These are phyloP conservation scores for Poeciliopsis retropinna DNA, from an alignment of 2,113 vertebrate species.

Conservation along the genomic window DNA sequence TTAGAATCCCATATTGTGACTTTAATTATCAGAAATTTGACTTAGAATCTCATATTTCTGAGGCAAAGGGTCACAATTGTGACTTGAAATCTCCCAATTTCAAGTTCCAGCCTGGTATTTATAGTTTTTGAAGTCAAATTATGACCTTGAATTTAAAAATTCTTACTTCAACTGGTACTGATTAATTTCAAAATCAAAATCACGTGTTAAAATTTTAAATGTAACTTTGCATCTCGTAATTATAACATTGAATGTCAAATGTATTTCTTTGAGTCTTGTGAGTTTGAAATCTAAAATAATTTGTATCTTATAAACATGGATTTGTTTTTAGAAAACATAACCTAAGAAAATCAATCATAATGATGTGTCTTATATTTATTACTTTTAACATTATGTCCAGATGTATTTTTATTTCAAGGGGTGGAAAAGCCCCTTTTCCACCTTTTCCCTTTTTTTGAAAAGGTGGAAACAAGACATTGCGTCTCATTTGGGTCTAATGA, in stretches of 20 bases:
- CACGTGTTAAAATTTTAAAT: no score
- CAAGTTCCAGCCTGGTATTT: background rate
- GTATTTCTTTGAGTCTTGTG: background rate
- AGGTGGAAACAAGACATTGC: constrained; percentile 35
- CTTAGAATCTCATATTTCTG: background rate
- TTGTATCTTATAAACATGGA: background rate
- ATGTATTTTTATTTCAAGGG: background rate
- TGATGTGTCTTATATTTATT: background rate
- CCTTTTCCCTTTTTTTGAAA: background rate
- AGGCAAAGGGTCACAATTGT: background rate
- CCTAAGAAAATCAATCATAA: background rate
- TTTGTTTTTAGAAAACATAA: background rate
- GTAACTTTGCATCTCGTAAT: background rate
- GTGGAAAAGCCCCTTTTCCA: no score
- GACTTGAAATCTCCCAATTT: background rate
- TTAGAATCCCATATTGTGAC: background rate
- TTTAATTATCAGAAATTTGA: no score
- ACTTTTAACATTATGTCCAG: background rate
- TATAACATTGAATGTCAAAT: background rate
- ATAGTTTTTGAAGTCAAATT: background rate
- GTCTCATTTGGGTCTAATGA: background rate
- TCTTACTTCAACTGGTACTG: no score
- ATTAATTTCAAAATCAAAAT: no score
- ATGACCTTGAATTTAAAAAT: background rate
- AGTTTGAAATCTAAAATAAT: background rate